Conservation (phyloP, 2,888 invertebrate species). For the Trachelus troglodyta region DNA sequence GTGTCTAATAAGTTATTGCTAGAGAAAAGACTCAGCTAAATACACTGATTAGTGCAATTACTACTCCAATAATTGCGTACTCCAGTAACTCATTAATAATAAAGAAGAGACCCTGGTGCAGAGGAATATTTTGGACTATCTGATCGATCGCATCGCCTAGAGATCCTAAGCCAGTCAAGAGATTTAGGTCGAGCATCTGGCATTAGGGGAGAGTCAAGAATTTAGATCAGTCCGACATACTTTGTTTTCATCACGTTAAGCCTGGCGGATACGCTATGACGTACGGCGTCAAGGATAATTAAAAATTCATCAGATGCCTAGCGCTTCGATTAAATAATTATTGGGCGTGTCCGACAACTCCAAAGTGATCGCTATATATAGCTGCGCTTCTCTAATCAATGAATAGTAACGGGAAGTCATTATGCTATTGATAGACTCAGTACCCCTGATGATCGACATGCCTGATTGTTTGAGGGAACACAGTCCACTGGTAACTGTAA, state of each 20-base stretch:
- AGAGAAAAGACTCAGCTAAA: background rate
- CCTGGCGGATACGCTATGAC: background rate
- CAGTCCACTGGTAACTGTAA: background rate
- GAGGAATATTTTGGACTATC: background rate
- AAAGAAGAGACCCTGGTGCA: background rate
- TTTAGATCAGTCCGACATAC: background rate
- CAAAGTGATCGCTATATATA: slow-evolving; percentile 6
- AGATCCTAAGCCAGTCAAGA: background rate
- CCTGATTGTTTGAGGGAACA: background rate
- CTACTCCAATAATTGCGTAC: background rate
- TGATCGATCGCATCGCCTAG: background rate
- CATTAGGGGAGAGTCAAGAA: background rate
- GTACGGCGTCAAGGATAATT: background rate
- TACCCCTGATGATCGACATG: slow-evolving; percentile 1
- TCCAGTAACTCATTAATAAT: background rate
- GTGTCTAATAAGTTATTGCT: background rate
- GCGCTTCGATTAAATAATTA: slow-evolving; percentile 1
- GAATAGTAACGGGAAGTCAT: slow-evolving; percentile 19
- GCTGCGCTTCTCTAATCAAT: slow-evolving; percentile 19
- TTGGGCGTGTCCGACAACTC: background rate
- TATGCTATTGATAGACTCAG: slow-evolving; percentile 24
- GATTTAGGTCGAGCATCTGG: slow-evolving; percentile 1
- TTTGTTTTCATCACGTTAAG: background rate
- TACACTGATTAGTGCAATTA: background rate
- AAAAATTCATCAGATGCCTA: background rate